Conservation (phyloP, 2,797 vertebrate genomes). For the Furcifer pardalis region DNA sequence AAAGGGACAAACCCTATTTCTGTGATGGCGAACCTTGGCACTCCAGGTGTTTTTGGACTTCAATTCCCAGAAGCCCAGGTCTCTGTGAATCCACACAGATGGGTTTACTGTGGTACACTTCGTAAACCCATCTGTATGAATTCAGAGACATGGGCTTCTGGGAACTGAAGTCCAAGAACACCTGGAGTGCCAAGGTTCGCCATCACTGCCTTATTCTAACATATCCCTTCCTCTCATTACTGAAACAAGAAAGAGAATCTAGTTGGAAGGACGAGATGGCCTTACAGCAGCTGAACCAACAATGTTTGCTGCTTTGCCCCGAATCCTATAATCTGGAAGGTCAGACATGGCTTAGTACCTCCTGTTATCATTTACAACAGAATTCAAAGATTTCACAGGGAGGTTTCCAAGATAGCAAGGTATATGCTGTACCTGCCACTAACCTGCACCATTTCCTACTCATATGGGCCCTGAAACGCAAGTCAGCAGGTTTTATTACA, state of each 20-base stretch:
- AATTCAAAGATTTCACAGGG: not conserved
- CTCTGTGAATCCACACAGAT: no score
- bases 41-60: no score
- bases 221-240: not conserved
- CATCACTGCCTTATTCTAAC: not conserved
- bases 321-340: not conserved
- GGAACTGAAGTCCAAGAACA: no score
- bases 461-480: not conserved
- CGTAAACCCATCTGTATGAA: no score
- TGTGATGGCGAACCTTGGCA: no score
- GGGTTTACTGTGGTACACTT: no score
- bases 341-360: not conserved
- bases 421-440: not conserved
- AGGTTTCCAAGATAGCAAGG: not conserved
- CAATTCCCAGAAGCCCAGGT: no score
- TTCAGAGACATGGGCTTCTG: no score
- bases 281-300: not conserved
- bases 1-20: not conserved
- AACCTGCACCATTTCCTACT: not conserved
- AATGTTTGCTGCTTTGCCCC: not conserved
- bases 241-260: no score
- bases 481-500: not conserved
- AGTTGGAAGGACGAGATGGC: not conserved
- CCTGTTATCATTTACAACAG: no score
- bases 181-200: no score